Evolutionary conservation across 64 coral and sea anemone species (phyloP).

Genomic region (Stichodactyla mertensii): DNA sequence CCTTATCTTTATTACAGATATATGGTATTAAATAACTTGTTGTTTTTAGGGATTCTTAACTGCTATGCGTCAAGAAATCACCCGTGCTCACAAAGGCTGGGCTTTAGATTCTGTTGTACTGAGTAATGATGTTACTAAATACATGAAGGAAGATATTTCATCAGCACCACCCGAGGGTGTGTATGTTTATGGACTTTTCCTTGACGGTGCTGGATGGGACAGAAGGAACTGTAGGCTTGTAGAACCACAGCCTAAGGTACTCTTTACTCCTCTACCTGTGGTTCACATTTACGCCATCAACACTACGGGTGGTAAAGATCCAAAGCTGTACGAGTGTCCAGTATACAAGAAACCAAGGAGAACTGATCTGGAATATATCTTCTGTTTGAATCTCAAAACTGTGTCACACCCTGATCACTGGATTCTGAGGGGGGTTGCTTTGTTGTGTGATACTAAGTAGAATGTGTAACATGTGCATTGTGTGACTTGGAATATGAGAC

Average conservation of each 20-base stretch:
- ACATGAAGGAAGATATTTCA: conserved; percentile 94
- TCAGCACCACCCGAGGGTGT: conserved; percentile 84
- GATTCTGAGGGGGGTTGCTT: conserved; percentile 91
- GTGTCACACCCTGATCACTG: conserved; percentile 86
- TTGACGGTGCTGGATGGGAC: conserved; percentile 98
- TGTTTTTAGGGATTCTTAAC: conserved; percentile 82
- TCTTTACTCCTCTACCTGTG: conserved; percentile 82
- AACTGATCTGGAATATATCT: conserved; percentile 93
- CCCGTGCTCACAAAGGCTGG: conserved; percentile 96
- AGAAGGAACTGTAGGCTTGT: conserved; percentile 85
- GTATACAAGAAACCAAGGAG: conserved; percentile 96
- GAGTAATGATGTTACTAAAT: conserved; percentile 89
- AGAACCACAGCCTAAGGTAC: conserved; percentile 80
- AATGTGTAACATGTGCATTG: background rate
- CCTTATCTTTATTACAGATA: background rate
- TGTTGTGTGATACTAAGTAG: conserved; percentile 97
- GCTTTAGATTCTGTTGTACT: conserved; percentile 86
- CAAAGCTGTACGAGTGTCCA: conserved; percentile 85
- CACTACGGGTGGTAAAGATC: conserved; percentile 69
- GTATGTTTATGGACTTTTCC: conserved; percentile 90
- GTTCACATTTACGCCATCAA: conserved; percentile 92
- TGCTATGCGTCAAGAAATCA: conserved; percentile 99
- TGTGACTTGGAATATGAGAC: background rate
- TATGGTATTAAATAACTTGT: background rate
- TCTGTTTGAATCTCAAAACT: conserved; percentile 95